phyloP scores from a whole-genome alignment of 2,797 vertebrate genomes.

The Sebastes hubbsi region DNA sequence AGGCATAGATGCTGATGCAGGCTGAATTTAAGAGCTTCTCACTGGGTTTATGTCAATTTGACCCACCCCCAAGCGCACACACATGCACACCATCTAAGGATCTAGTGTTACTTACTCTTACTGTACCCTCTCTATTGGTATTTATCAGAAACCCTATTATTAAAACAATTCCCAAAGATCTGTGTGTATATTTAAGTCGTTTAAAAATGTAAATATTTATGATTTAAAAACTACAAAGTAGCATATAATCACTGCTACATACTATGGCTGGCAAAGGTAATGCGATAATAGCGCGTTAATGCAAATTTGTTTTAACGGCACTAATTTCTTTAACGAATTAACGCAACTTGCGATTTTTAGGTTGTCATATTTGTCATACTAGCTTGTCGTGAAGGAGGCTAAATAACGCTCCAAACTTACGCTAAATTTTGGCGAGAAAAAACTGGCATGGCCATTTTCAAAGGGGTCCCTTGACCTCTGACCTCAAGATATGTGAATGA shows the following conservation, averaged over 20 bases:
- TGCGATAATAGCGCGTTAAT: no score
- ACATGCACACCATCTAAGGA: background rate
- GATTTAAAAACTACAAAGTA: background rate
- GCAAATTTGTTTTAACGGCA: no score
- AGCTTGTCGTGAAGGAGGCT: no score
- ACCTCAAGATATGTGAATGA: no score
- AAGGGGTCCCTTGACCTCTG: no score
- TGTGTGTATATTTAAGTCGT: background rate
- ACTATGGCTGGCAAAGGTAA: no score
- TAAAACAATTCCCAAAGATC: background rate
- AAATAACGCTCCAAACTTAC: no score
- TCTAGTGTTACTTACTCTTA: background rate
- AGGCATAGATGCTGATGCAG: conserved; percentile 65
- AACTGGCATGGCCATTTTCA: no score
- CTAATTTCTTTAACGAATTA: no score
- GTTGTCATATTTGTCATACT: no score
- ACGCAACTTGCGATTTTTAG: no score
- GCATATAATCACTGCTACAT: background rate
- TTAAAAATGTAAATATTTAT: background rate
- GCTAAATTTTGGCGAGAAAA: no score
- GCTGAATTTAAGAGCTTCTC: conserved; percentile 59
- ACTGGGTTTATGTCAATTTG: conserved; percentile 49
- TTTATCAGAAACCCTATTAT: background rate
- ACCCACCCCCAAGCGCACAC: background rate
- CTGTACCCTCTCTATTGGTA: background rate